Evolutionary conservation across 2,888 invertebrate species (phyloP), one percentile per base, ranked within the genome.

Genomic region (Leptarthrus brevirostris): DNA sequence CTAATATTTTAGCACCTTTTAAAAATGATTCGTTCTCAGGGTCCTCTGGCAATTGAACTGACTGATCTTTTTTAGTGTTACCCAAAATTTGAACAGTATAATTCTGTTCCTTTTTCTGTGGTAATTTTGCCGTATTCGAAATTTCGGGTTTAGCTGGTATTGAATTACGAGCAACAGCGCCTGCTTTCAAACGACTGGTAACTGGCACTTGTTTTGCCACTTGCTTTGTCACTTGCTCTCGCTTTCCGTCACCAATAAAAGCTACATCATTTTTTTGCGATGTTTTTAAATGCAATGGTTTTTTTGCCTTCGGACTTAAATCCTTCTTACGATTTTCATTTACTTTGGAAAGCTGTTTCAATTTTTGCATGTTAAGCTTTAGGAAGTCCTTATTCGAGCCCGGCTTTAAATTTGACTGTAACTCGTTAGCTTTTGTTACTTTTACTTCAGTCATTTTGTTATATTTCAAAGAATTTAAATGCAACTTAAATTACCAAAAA

Each of bases 1-100:
- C 22, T 10, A 74, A 18, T 2, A 74, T n/a, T 44, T 52, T 74
- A 3, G 72, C 72, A 18, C 36, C 66, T 56, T 30, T 72, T 2
- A 74, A 49, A 12, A 74, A 74, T 10, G 30, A 20, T 36, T 72
- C 74, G 14, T 30, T 24, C 2, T 56, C 69, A 0, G 24, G 30
- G 22, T 72, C 49, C 20, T 54, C 56, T 3, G 72, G 40, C n/a
- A n/a, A n/a, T 34, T 74, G 72, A 1, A 47, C 47, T 12, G 24
- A 54, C 56, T 66, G 4, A 66, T 66, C 40, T 12, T 8, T 66
- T 47, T 22, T 66, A 44, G 26, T 18, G 24, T 3, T n/a, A 4
- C 2, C 40, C n/a, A n/a, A n/a, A 40, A 2, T 18, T 66, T 12
- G 5, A 8, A 10, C 16, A 14, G 6, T 3, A 58, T 10, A 10